phyloP scores from a whole-genome alignment of 2,797 vertebrate genomes.

The Orestias chungarensis region DNA sequence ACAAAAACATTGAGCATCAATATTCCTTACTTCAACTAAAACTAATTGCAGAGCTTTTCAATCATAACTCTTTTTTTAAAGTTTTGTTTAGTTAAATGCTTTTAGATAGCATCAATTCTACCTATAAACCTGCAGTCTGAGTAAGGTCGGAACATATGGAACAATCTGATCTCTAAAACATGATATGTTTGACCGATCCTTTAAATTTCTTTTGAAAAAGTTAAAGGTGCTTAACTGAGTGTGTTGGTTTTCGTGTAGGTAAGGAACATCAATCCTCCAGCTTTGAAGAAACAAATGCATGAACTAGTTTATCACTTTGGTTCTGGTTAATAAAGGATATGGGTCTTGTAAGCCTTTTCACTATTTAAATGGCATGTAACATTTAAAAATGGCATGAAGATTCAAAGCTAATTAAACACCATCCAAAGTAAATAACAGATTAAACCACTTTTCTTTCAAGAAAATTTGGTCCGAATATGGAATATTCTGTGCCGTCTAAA shows the following conservation, averaged over 20 bases:
- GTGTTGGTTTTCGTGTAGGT: background rate
- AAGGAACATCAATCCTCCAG: background rate
- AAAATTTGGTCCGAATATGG: background rate
- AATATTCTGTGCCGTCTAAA: no score
- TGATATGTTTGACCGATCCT: no score
- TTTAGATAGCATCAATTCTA: background rate
- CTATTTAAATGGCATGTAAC: background rate
- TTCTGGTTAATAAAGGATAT: background rate
- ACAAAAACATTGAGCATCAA: slow-evolving; percentile 40
- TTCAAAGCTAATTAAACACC: background rate
- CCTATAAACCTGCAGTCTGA: no score
- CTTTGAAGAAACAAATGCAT: background rate
- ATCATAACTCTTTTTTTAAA: background rate
- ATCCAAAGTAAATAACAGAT: background rate
- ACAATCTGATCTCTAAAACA: background rate
- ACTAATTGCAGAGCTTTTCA: background rate
- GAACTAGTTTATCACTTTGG: background rate
- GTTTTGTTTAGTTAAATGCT: background rate
- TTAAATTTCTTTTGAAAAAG: no score
- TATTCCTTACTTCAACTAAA: background rate
- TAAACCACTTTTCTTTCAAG: background rate
- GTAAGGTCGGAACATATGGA: no score
- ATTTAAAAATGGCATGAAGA: background rate
- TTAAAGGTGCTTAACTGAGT: background rate
- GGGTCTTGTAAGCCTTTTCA: background rate